Evolutionary conservation across 2,888 invertebrate genomes (phyloP), one percentile per base, ranked within the genome.

Genomic region (Ferdinandea cuprea): DNA sequence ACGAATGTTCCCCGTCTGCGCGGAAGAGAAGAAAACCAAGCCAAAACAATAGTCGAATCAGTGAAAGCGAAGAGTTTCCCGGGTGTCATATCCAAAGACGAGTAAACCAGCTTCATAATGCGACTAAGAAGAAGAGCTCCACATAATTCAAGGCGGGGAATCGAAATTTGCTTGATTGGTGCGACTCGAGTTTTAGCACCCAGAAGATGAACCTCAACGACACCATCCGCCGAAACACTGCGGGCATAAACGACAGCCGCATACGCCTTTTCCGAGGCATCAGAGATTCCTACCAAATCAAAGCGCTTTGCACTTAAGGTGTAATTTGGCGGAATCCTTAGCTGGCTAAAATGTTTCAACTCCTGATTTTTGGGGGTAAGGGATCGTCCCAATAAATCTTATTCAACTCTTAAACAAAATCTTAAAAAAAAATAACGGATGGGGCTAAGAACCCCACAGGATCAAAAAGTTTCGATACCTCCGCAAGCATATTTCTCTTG

Each of bases 1-100:
- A 58, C 58, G n/a, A 58, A 58, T 7, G 40, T 42, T 7, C 17
- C 37, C 58, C 40, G 42, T 25, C 58, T 58, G 8, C 15, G 85
- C 83, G 85, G 72, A 3, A 63, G 68, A 19, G 83, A 80, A 11
- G 79, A 71, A 85, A 28, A 37, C 85, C n/a, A n/a, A n/a, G n/a
- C n/a, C n/a, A n/a, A n/a, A n/a, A n/a, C n/a, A n/a, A n/a, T n/a
- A n/a, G n/a, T n/a, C n/a, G n/a, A n/a, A n/a, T n/a, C n/a, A n/a
- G n/a, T n/a, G n/a, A n/a, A n/a, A n/a, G n/a, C n/a, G n/a, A n/a
- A n/a, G n/a, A n/a, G n/a, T n/a, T n/a, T n/a, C n/a, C n/a, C n/a
- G n/a, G n/a, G n/a, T n/a, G n/a, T n/a, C n/a, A n/a, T n/a, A n/a
- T n/a, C n/a, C n/a, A n/a, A n/a, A n/a, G n/a, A n/a, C n/a, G n/a